Evolutionary conservation across 2,888 invertebrate species (phyloP).

Genomic region (Habroteleia sp.): DNA sequence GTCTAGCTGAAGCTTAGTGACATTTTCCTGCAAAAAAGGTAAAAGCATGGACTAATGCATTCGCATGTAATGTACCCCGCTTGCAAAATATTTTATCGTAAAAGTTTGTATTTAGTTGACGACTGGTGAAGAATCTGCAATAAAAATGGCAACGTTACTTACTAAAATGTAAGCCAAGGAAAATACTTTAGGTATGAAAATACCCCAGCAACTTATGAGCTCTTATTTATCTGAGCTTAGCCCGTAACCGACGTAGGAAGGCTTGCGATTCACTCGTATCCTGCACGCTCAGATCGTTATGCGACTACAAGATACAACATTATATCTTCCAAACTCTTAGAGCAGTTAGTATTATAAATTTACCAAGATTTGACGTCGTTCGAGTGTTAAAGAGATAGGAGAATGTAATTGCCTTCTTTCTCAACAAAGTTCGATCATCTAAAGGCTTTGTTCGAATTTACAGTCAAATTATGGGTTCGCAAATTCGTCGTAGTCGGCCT

Average conservation of each 20-base stretch:
- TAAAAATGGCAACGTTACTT: constrained; percentile 51
- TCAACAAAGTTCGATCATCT: constrained; percentile 34
- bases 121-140: constrained; percentile 44
- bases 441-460: constrained; percentile 36
- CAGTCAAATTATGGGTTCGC: constrained; percentile 38
- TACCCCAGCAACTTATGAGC: constrained; percentile 66
- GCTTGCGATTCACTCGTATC: constrained; percentile 46
- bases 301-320: constrained; percentile 49
- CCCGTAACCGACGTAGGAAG: constrained; percentile 64
- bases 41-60: constrained; percentile 32
- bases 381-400: constrained; percentile 76
- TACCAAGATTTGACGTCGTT: constrained; percentile 71
- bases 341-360: constrained; percentile 76
- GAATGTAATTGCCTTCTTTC: constrained; percentile 43
- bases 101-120: constrained; percentile 48
- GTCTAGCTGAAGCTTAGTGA: constrained; percentile 23
- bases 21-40: constrained; percentile 18
- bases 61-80: constrained; percentile 27
- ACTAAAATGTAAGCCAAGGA: constrained; percentile 34
- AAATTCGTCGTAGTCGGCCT: constrained; percentile 12
- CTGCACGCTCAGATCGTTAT: constrained; percentile 40
- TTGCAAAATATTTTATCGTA: constrained; percentile 34
- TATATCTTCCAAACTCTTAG: constrained; percentile 67
- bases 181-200: constrained; percentile 53
- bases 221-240: constrained; percentile 74